Base-by-base conservation (phyloP, 2,113 vertebrate genomes). In the Mastomys coucha region DNA sequence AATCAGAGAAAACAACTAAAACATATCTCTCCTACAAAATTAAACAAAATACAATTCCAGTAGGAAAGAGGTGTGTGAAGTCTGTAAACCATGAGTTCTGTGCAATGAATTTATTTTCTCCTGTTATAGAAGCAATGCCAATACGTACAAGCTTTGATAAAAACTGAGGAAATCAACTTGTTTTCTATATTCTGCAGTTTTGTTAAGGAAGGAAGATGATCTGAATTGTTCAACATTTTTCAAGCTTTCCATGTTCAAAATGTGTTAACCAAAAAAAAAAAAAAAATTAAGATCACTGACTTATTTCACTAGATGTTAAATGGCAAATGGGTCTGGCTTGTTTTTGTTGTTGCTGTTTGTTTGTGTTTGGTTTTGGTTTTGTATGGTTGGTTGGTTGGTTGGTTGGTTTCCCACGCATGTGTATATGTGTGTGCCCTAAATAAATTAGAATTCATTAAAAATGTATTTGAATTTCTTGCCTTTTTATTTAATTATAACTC, bases 381-480 rank as follows among this genome's bases (percentile, higher is more conserved):
- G 31, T 16, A 16, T 69, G 31, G 31, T 69, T 7, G 5, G 67
- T 69, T 69, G 26, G 67, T 69, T 69, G 26, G 31, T 31, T 67
- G 65, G 12, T 31, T 31, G 11, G 24, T 69, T 69, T 69, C 14
- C 3, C 65, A 12, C 5, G 13, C 11, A 5, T 75, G 39, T 39
- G n/a, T 45, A 10, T 75, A 20, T 45, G 9, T 42, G 39, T 5
- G 11, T 45, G 78, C 4, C 1, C 42, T 97, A 87, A 95, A 96
- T 26, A 96, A 97, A 97, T 93, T 60, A 97, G 98, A 98, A 78
- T 70, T 88, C 97, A n/a, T 67, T 63, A 75, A 97, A 97, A 12
- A 5, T 33, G 88, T 93, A 67, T 95, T 72, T 95, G 2, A 56
- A 42, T 91, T 98, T 96, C 93, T 95, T 92, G 69, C 36, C 91